Base-by-base conservation (phyloP, 1,140 invertebrate species). In the Scaptomyza graminum region DNA sequence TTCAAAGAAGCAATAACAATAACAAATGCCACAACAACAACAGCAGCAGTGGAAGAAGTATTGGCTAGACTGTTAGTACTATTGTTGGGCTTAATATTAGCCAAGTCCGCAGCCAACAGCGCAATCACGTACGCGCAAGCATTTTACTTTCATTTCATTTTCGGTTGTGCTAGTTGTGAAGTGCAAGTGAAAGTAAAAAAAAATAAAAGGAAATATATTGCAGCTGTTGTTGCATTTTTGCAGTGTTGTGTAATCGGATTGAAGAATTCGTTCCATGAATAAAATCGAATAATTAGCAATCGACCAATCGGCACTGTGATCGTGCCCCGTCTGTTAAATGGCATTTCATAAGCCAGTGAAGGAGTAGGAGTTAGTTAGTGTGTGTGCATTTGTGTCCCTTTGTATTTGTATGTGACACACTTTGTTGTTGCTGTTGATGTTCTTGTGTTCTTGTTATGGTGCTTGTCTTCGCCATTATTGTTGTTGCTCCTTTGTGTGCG, bases 171-270 rank as follows among this genome's bases (percentile, higher is more conserved):
- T 3, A 22, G 52, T 15, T 39, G 15, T 15, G 16, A 56, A 64
- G 37, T 54, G 55, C 15, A 41, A 47, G 62, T 61, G 51, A 61
- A 72, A 68, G 57, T 59, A 52, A 52, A 63, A 50, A 16, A 56
- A 41, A 55, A 25, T 15, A 44, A 11, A 11, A 18, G n/a, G 0
- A 16, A 12, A 28, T 34, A 13, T 9, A 18, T 22, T 47, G 39
- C 47, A 47, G 44, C 47, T 44, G 69, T 46, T 22, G 51, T 39
- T 57, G 52, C 39, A 52, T 25, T 56, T 56, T 47, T 62, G 54
- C 65, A 76, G 74, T 64, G 71, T 77, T 77, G 74, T 77, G 74
- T 77, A 77, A 77, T 74, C 74, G 59, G 13, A 37, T n/a, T 34
- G 13, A 49, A 16, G 22, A 22, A 15, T 1, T n/a, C 28, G 8